A percentile compares a stretch with the other conserved stretches of the same genome.
phyloP scores from a whole-genome alignment of 2,888 invertebrate species.

The Eupeodes luniger region DNA sequence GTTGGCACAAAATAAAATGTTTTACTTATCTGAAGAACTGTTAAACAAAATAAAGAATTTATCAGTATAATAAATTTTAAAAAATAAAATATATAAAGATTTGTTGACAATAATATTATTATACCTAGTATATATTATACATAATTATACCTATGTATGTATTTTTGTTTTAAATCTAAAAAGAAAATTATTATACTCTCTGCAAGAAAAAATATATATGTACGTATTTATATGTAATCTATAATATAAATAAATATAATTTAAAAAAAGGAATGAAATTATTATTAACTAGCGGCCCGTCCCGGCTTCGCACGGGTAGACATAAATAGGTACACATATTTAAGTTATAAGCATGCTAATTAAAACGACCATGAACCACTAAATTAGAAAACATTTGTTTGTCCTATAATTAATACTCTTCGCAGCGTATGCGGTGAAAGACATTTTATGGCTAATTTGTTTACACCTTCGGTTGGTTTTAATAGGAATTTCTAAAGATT shows the following conservation, averaged over 20 bases:
- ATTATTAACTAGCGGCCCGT: no score
- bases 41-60: constrained; percentile 57
- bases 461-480: no score
- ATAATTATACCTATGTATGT: constrained; percentile 50
- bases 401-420: no score
- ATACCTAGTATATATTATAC: constrained; percentile 31
- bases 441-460: no score
- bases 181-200: constrained; percentile 35
- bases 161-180: constrained; percentile 41
- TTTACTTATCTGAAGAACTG: constrained; percentile 30
- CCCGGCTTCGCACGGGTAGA: no score
- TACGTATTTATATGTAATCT: constrained; percentile 38
- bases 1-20: constrained; percentile 13
- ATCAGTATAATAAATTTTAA: constrained; percentile 35
- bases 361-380: no score
- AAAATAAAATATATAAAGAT: constrained; percentile 31
- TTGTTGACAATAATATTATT: constrained; percentile 71
- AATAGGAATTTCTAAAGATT: no score
- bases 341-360: no score
- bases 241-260: constrained; percentile 22
- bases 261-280: neutral
- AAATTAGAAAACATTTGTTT: no score
- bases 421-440: no score
- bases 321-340: no score
- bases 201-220: constrained; percentile 38